Base-by-base conservation (phyloP, 2,888 invertebrate genomes). In the Drosophila yooni region DNA sequence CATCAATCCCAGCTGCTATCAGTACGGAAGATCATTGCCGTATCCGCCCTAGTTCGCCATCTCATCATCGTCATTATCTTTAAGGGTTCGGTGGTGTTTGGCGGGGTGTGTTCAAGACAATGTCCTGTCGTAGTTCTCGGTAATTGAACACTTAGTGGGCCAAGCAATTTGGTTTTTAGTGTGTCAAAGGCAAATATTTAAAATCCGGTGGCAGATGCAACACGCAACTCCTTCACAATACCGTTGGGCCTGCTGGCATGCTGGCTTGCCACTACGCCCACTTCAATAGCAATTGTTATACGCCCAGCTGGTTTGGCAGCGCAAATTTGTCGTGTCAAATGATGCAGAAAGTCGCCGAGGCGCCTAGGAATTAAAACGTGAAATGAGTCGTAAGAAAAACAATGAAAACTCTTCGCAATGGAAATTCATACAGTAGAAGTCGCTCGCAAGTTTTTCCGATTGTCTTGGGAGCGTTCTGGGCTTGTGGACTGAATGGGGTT, bases 311-410 rank as follows among this genome's bases (percentile, higher is more conserved):
- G 64, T 80, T 80, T 33, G 68, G 61, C 75, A 69, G 70, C 70
- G 70, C 76, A 81, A 88, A 81, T 88, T 88, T 89, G 82, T 88
- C 83, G 82, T 77, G 72, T 76, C 82, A 84, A 89, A 88, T 88
- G 88, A 83, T 82, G 88, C 88, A 76, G 82, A 89, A 82, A 83
- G 87, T 86, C 86, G 61, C 61, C 86, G 70, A 73, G 77, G 66
- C 78, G 80, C 77, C 79, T 81, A 80, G 82, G 82, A 90, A 90
- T 91, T 91, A 91, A 91, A 90, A 91, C 89, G 91, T 88, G 86
- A 89, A 90, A 90, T 89, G 89, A 91, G 87, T 83, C 82, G 83
- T 85, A 90, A 86, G 88, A 88, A 88, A 90, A 88, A 90, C 88
- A 90, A 88, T 88, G 90, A 90, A 90, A 86, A 90, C 79, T 81